Conservation (phyloP, 2,797 vertebrate species). For the Lagodon rhomboides region DNA sequence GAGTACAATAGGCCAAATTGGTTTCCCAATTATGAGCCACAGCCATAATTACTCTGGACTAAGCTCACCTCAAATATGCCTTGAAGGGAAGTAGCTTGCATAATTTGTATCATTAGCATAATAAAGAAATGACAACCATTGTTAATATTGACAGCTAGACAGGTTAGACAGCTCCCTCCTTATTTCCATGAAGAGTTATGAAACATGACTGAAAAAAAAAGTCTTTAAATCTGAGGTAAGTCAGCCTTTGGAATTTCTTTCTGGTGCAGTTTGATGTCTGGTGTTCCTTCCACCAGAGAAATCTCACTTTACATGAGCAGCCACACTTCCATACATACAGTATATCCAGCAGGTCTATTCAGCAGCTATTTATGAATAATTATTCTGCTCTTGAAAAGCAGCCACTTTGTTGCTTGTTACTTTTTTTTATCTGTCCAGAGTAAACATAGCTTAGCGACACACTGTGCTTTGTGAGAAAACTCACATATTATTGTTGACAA, state of each 20-base stretch:
- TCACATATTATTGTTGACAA: constrained; percentile 28
- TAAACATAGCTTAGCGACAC: constrained; percentile 27
- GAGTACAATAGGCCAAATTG: constrained; percentile 67
- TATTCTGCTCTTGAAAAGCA: constrained; percentile 15
- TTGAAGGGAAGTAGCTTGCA: constrained; percentile 55
- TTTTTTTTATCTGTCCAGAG: constrained; percentile 18
- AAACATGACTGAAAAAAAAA: constrained; percentile 17
- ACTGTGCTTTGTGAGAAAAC: constrained; percentile 26
- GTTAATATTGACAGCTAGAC: constrained; percentile 57
- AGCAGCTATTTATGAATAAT: constrained; percentile 24
- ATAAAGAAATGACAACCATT: constrained; percentile 52
- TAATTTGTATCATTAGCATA: constrained; percentile 54
- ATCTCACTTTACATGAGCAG: constrained; percentile 11
- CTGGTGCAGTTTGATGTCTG: constrained; percentile 7
- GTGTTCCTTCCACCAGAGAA: constrained; percentile 16
- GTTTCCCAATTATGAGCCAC: constrained; percentile 59
- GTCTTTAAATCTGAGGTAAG: constrained; percentile 11
- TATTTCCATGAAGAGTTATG: constrained; percentile 21
- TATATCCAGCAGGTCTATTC: constrained; percentile 3
- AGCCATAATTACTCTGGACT: constrained; percentile 69
- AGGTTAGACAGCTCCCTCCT: constrained; percentile 36
- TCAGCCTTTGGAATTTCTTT: constrained; percentile 18
- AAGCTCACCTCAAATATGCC: constrained; percentile 58
- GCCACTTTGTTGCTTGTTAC: constrained; percentile 23
- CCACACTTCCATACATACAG: not conserved